Evolutionary conservation across 2,797 vertebrate species (phyloP).

Genomic region (Pangasius sanitwongsei): DNA sequence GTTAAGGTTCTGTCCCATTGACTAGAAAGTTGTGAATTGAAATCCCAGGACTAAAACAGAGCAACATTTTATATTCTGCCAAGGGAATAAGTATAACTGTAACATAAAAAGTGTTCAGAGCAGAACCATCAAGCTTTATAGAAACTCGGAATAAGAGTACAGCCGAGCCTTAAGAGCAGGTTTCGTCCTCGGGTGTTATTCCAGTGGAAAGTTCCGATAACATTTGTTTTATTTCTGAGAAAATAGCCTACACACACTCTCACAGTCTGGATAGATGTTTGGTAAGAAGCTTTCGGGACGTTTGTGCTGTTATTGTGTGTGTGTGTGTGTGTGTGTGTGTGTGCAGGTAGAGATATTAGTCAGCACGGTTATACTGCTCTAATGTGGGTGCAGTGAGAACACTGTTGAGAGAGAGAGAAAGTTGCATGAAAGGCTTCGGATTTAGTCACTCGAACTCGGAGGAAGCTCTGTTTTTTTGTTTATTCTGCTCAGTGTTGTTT

Average conservation of each 20-base stretch:
- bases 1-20: background rate
- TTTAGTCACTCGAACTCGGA: slow-evolving; percentile 22
- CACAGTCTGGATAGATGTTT: slow-evolving; percentile 14
- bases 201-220: slow-evolving; percentile 41
- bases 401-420: slow-evolving; percentile 26
- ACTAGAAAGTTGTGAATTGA: background rate
- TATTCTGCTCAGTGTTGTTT: background rate
- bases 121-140: background rate
- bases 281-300: slow-evolving; percentile 7
- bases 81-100: background rate
- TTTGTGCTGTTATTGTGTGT: background rate
- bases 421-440: slow-evolving; percentile 9
- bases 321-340: slow-evolving; percentile 2
- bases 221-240: slow-evolving; percentile 17
- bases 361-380: slow-evolving; percentile 28
- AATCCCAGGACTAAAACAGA: background rate
- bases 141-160: background rate
- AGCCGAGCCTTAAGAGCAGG: background rate
- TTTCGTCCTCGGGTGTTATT: background rate
- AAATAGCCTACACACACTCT: slow-evolving; percentile 16
- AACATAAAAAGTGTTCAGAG: background rate
- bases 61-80: background rate
- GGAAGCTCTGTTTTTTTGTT: background rate
- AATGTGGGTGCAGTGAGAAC: slow-evolving; percentile 5
- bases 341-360: slow-evolving; percentile 48